Percentiles rank a stretch among this genome's conserved stretches.
phyloP scores from a whole-genome alignment of 1,140 invertebrate species.

The Conopomorpha cramerella region DNA sequence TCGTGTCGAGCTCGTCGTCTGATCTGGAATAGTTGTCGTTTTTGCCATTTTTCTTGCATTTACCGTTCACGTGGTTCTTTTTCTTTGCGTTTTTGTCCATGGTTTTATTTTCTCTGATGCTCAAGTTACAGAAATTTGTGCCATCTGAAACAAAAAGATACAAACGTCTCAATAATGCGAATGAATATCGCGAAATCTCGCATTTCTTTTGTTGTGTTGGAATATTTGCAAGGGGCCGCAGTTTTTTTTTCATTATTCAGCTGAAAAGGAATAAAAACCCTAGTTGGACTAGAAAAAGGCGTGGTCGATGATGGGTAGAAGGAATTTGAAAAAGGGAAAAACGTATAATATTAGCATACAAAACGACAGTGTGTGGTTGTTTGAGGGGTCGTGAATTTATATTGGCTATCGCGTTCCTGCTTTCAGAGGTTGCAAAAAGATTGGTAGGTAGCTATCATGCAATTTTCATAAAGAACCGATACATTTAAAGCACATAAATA shows the following conservation, averaged over 20 bases:
- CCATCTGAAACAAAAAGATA: neutral
- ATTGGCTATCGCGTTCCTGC: too few relatives aligned
- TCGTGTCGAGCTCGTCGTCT: conserved; percentile 40
- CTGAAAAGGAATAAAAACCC: conserved; percentile 14
- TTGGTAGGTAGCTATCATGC: too few relatives aligned
- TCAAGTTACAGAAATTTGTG: neutral
- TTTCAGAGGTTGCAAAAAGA: too few relatives aligned
- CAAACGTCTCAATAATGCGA: neutral
- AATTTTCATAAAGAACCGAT: too few relatives aligned
- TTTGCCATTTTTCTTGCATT: conserved; percentile 48
- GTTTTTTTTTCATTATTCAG: conserved; percentile 13
- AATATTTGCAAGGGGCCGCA: neutral
- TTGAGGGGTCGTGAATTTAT: conserved; percentile 1
- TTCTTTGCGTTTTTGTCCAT: conserved; percentile 50
- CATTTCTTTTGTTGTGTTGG: too few relatives aligned
- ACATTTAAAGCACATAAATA: too few relatives aligned
- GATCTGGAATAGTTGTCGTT: conserved; percentile 22
- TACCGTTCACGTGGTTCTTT: conserved; percentile 39
- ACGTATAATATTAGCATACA: conserved; percentile 20
- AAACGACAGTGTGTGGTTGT: neutral
- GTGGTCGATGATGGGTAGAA: conserved; percentile 16
- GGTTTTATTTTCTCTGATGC: conserved; percentile 21
- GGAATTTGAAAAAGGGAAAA: conserved; percentile 8
- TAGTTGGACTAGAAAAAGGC: conserved; percentile 27
- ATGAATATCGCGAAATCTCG: too few relatives aligned